Base-by-base conservation (phyloP, 2,888 invertebrate genomes). In the Netelia fuscicornis region DNA sequence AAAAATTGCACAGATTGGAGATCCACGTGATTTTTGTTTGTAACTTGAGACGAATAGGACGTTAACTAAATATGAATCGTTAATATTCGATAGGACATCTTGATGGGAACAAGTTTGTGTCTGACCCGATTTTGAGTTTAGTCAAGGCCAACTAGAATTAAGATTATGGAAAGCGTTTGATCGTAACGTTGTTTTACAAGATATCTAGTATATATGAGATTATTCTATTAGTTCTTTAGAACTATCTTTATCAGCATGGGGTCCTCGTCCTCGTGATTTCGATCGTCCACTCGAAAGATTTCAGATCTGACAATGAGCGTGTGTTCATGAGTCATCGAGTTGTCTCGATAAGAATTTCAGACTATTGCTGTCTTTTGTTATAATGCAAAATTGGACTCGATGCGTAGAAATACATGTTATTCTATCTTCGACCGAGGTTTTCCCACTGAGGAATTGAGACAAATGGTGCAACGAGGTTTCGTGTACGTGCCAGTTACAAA, bases 211-310 rank as follows among this genome's bases (percentile, higher is more conserved):
- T 48, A 48, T 37, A 48, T 3, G 13, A 48, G 13, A 48, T 3
- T 48, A 13, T 0, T 8, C 0, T 2, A 48, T 48, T 48, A 48
- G 2, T 13, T 13, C 13, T 11, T 0, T 13, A 13, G 48, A 48
- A 13, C 13, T 11, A 48, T 1, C 13, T 1, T 11, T 48, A 48
- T 48, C 48, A 13, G 13, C 48, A 48, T 48, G 10, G 48, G 48
- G 13, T 48, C 48, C 48, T 2, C 13, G 13, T 11, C 3, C 48
- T 48, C 13, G 3, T 48, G 48, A 48, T 10, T 58, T 58, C 8
- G 17, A 58, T 58, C 6, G n/a, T 13, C 20, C 58, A 58, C 58
- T 58, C 58, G 20, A 58, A 17, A 58, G n/a, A 58, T 58, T 58
- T n/a, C 3, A 48, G 11, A 48, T 48, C 13, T 48, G 3, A 9